A percentile compares a stretch with the other conserved stretches of the same genome.
Conservation (phyloP, 2,113 vertebrate genomes). For the Corythaixoides concolor region DNA sequence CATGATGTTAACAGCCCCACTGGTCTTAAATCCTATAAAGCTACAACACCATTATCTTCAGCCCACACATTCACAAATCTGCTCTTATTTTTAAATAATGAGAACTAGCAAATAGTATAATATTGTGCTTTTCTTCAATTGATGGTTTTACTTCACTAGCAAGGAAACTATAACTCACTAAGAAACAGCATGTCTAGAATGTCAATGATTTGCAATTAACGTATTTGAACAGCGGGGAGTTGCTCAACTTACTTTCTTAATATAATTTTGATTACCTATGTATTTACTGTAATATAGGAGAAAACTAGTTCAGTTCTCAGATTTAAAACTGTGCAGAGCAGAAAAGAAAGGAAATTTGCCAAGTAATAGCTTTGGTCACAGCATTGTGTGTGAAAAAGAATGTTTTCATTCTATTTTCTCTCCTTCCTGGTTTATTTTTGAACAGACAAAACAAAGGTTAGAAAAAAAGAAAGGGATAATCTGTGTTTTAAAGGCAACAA, state of each 20-base stretch:
- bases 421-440: background rate
- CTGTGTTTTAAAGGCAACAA: background rate
- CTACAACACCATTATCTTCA: background rate
- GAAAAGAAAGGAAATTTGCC: background rate
- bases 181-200: background rate
- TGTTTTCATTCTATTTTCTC: background rate
- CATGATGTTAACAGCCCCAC: background rate
- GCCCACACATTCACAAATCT: background rate
- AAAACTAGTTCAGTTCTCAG: background rate
- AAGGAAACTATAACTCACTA: background rate
- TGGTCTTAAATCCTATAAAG: background rate
- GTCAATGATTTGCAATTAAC: slow-evolving; percentile 3
- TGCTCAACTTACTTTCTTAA: background rate
- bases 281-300: background rate
- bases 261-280: background rate
- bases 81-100: background rate
- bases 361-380: background rate
- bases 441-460: background rate
- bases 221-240: slow-evolving; percentile 3
- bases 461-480: background rate
- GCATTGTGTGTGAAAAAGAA: background rate
- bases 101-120: background rate
- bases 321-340: slow-evolving; percentile 1
- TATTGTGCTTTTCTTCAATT: background rate
- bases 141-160: background rate